These are phyloP conservation scores for Paraplagusia blochii DNA, from an alignment of 2,113 vertebrate genomes.

Conservation along the genomic window DNA sequence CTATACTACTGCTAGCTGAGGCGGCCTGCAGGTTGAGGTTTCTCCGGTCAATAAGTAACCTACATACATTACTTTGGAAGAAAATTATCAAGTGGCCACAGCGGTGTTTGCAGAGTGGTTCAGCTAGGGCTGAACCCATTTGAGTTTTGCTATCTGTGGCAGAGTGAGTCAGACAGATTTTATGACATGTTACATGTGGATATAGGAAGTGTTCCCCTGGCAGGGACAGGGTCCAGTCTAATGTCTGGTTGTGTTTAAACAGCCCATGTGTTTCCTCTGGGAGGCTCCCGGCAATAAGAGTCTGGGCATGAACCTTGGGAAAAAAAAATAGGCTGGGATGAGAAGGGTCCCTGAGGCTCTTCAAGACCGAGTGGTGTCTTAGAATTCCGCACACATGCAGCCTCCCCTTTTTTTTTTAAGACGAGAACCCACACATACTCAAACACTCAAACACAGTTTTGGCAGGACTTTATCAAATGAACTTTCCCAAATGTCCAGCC, in stretches of 20 bases:
- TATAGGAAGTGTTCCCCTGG: constrained; percentile 77
- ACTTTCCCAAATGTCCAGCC: constrained; percentile 52
- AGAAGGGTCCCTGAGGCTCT: constrained; percentile 79
- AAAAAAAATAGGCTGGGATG: constrained; percentile 53
- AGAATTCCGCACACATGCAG: constrained; percentile 46
- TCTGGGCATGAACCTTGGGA: constrained; percentile 72
- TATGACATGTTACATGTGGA: constrained; percentile 74
- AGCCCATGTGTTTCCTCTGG: constrained; percentile 75
- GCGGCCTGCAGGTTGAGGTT: constrained; percentile 29
- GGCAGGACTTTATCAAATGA: constrained; percentile 53
- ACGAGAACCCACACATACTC: constrained; percentile 28
- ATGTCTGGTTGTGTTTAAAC: constrained; percentile 77
- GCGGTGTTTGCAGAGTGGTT: constrained; percentile 53
- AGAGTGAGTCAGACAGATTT: constrained; percentile 64
- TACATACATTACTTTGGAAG: constrained; percentile 54
- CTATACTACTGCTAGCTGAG: background rate
- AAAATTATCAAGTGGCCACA: constrained; percentile 53
- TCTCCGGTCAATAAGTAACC: constrained; percentile 61
- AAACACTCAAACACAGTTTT: constrained; percentile 13
- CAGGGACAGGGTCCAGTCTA: constrained; percentile 61
- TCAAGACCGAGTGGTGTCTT: constrained; percentile 78
- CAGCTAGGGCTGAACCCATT: constrained; percentile 49
- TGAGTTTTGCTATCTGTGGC: constrained; percentile 60
- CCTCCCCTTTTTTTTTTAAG: constrained; percentile 44
- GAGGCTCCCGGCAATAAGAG: constrained; percentile 70